Evolutionary conservation across 2,113 vertebrate species (phyloP).

Genomic region (Lepisosteus osseus): DNA sequence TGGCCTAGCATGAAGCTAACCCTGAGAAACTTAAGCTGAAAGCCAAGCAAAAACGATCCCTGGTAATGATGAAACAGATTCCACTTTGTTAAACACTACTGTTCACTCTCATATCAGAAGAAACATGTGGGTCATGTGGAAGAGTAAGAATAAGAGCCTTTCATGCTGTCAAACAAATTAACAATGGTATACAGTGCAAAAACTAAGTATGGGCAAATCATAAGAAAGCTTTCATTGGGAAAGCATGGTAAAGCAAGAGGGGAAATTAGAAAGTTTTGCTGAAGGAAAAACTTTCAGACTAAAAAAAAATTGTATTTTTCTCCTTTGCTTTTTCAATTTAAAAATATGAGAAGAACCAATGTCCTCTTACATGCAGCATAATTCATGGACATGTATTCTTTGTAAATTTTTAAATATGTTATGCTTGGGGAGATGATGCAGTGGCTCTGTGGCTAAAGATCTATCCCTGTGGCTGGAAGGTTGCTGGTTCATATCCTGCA

Average conservation of each 20-base stretch:
- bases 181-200: constrained; percentile 13
- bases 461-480: too few species aligned
- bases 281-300: not conserved
- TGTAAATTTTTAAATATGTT: too few species aligned
- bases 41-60: not conserved
- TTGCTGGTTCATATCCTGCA: too few species aligned
- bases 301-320: not conserved
- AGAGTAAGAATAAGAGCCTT: constrained; percentile 8
- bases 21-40: not conserved
- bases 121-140: constrained; percentile 14
- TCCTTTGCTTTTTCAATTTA: not conserved
- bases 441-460: too few species aligned
- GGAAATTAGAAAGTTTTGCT: not conserved
- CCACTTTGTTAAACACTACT: constrained; percentile 1
- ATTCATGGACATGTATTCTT: not conserved
- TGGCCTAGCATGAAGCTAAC: not conserved
- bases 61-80: constrained; percentile 5
- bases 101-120: constrained; percentile 9
- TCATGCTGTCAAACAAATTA: constrained; percentile 11
- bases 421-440: too few species aligned
- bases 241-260: not conserved
- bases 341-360: not conserved
- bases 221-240: constrained; percentile 17
- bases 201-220: constrained; percentile 14
- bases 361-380: not conserved